These are phyloP conservation scores for Ochotona princeps DNA, from an alignment of 2,113 vertebrate species.

Conservation along the genomic window DNA sequence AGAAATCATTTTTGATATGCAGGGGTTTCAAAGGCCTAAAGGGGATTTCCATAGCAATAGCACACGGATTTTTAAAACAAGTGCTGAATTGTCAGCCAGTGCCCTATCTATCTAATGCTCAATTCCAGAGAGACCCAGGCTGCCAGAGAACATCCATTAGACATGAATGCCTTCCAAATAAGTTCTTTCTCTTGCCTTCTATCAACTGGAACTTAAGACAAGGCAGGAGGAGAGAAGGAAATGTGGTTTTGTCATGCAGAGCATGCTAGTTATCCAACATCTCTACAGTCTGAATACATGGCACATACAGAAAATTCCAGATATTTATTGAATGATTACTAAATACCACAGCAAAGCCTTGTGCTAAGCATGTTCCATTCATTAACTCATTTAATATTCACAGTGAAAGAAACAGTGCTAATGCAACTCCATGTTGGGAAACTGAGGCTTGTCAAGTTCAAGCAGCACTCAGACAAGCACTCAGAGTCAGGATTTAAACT, in stretches of 20 bases:
- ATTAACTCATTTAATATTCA: neutral
- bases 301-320: neutral
- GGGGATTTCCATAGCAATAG: constrained; percentile 69
- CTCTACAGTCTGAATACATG: neutral
- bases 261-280: neutral
- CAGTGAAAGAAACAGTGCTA: neutral
- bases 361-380: neutral
- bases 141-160: constrained; percentile 23
- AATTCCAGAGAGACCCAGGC: constrained; percentile 40
- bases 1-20: constrained; percentile 28
- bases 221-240: neutral
- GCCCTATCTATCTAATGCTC: neutral
- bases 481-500: neutral
- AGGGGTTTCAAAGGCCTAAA: constrained; percentile 24
- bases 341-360: neutral
- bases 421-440: neutral
- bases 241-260: neutral
- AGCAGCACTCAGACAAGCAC: neutral
- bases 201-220: neutral
- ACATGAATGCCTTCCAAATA: neutral
- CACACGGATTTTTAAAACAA: constrained; percentile 31
- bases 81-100: neutral
- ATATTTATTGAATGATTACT: neutral
- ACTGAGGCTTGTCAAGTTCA: neutral
- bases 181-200: neutral